Evolutionary conservation across 2,888 invertebrate genomes (phyloP).

Genomic region (Caenorhabditis uteleia): DNA sequence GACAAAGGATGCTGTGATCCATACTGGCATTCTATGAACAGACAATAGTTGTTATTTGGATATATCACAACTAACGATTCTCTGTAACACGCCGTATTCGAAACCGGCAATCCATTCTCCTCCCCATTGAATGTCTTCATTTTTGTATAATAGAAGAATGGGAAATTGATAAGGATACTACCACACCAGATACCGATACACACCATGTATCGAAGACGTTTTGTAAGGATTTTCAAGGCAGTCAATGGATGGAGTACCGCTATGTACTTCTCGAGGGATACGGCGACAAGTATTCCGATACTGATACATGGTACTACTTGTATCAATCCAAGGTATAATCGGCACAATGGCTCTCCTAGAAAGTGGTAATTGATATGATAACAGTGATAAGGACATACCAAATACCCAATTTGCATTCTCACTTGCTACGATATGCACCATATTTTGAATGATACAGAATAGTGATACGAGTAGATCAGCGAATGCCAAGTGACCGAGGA

Average conservation of each 20-base stretch:
- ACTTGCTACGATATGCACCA: conserved; percentile 79
- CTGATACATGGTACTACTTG: conserved; percentile 84
- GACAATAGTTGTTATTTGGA: background rate
- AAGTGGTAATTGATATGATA: too few relatives aligned
- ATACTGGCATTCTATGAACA: conserved; percentile 33
- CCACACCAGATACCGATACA: conserved; percentile 55
- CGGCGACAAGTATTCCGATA: conserved; percentile 85
- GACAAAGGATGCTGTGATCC: conserved; percentile 78
- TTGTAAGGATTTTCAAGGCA: conserved; percentile 57
- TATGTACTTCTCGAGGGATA: conserved; percentile 85
- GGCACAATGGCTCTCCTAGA: conserved; percentile 84
- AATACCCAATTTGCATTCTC: conserved; percentile 70
- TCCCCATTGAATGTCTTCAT: conserved; percentile 27
- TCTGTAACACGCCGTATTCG: conserved; percentile 40
- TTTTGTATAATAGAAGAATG: conserved; percentile 52
- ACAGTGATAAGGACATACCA: conserved; percentile 21
- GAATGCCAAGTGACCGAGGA: conserved; percentile 86
- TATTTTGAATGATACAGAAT: conserved; percentile 88
- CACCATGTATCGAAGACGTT: conserved; percentile 48
- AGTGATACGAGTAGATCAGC: conserved; percentile 90
- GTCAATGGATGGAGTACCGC: conserved; percentile 51
- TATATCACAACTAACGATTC: conserved; percentile 13
- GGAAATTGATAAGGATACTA: conserved; percentile 43
- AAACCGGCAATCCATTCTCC: too few relatives aligned
- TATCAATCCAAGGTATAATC: conserved; percentile 88